A percentile compares a stretch with the other conserved stretches of the same genome.
Evolutionary conservation across 1,140 invertebrate genomes (phyloP).

Genomic region (Phortica variegata): DNA sequence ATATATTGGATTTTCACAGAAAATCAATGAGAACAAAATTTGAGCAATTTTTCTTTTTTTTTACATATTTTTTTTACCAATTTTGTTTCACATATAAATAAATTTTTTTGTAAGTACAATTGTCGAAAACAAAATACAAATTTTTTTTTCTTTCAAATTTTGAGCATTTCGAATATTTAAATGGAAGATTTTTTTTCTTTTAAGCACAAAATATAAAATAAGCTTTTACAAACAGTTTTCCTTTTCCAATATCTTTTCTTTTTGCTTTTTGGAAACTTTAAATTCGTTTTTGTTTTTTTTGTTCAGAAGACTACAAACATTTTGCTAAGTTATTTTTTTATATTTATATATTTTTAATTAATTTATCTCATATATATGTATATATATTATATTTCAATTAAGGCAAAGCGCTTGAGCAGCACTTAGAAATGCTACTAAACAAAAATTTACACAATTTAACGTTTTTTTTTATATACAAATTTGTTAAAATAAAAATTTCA

Average conservation of each 20-base stretch:
- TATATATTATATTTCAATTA: too few relatives aligned
- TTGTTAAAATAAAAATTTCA: too few relatives aligned
- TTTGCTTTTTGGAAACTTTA: slow-evolving; percentile 24
- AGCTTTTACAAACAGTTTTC: too few relatives aligned
- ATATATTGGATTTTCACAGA: slow-evolving; percentile 50
- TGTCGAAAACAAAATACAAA: background rate
- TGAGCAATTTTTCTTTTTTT: slow-evolving; percentile 33
- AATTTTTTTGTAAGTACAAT: slow-evolving; percentile 1
- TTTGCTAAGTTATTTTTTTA: too few relatives aligned
- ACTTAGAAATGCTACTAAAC: too few relatives aligned
- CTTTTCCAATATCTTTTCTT: too few relatives aligned
- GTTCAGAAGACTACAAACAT: slow-evolving; percentile 4
- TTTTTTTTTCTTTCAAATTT: slow-evolving; percentile 9
- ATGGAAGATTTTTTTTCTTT: too few relatives aligned
- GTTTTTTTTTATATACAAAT: too few relatives aligned
- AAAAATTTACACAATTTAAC: too few relatives aligned
- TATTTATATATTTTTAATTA: too few relatives aligned
- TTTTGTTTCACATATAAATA: slow-evolving; percentile 7
- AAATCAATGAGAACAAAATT: slow-evolving; percentile 45
- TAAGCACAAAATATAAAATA: background rate
- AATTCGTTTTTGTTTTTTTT: slow-evolving; percentile 19
- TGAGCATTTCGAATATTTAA: too few relatives aligned
- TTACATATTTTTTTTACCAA: slow-evolving; percentile 8
- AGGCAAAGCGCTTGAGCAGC: too few relatives aligned
- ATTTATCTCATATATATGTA: background rate